Conservation (phyloP, 2,113 vertebrate genomes). For the Corvus moneduloides region DNA sequence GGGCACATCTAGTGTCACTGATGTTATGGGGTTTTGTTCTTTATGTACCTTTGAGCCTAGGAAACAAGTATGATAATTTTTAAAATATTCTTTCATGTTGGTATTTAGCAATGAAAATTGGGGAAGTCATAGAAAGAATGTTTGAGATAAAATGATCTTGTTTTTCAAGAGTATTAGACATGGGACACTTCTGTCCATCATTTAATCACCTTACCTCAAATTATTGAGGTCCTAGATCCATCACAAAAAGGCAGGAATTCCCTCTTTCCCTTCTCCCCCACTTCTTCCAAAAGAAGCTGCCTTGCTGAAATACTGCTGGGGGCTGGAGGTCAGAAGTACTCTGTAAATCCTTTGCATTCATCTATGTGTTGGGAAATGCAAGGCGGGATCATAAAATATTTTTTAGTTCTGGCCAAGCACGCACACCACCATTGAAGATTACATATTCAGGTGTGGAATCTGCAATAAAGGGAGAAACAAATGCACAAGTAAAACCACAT, state of each 20-base stretch:
- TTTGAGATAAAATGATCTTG: neutral
- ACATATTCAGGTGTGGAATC: slow-evolving; percentile 53
- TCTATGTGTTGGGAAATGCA: neutral
- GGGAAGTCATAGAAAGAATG: neutral
- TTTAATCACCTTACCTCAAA: neutral
- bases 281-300: neutral
- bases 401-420: neutral
- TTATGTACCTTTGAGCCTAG: neutral
- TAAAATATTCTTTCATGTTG: neutral
- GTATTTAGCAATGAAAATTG: neutral
- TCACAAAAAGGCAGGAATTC: neutral
- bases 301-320: neutral
- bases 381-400: neutral
- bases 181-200: neutral
- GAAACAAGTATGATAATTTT: neutral
- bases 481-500: slow-evolving; percentile 21
- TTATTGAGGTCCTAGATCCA: neutral
- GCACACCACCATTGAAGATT: neutral
- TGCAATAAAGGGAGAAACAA: slow-evolving; percentile 46
- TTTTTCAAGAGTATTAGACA: neutral
- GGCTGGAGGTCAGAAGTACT: neutral
- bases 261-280: neutral
- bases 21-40: neutral
- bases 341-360: neutral
- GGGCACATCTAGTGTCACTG: rapidly evolving